Evolutionary conservation across 2,113 vertebrate species (phyloP), one percentile per base, ranked within the genome.

Genomic region (Cromileptes altivelis): DNA sequence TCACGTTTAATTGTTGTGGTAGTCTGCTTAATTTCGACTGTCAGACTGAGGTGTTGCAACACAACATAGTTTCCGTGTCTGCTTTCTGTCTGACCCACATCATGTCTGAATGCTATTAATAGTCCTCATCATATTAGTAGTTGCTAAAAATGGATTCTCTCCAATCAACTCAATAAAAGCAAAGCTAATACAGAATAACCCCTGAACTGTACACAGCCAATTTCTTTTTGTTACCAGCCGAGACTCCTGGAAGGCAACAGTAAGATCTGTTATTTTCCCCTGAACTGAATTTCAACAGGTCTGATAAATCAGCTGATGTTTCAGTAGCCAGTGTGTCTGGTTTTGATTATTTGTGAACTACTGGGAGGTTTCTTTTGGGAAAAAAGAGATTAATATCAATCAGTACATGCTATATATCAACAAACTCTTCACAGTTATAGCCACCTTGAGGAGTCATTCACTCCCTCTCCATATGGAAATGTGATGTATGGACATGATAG

Each of bases 51-150:
- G 17, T 70, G 58, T 19, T 62, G 30, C 13, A 57, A 15, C 30
- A 40, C 18, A 21, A 3, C 78, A 75, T 23, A 71, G 19, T 85
- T 85, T 87, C 81, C 81, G 70, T 49, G 78, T 55, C 72, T 74
- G 71, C 42, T 82, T 73, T 40, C 42, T 60, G 68, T 82, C 55
- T 70, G 50, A 27, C 8, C 17, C 17, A 67, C 15, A 1, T 18
- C 33, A 0, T 33, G 21, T 68, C 61, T 65, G 55, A 67, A 52
- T 7, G 21, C 57, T 64, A 47, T 13, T 15, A 27, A 53, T 42
- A 52, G n/a, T 21, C 15, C 15, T 58, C 42, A 40, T 49, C 21
- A 10, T 14, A 2, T 25, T 3, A 33, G 40, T 25, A 27, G 45
- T 21, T 21, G 10, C 58, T 52, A 33, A 27, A 64, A 80, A 58